Conservation (phyloP, 37 sponge, comb jelly and placozoan genomes). For the Petrosia ficiformis region DNA sequence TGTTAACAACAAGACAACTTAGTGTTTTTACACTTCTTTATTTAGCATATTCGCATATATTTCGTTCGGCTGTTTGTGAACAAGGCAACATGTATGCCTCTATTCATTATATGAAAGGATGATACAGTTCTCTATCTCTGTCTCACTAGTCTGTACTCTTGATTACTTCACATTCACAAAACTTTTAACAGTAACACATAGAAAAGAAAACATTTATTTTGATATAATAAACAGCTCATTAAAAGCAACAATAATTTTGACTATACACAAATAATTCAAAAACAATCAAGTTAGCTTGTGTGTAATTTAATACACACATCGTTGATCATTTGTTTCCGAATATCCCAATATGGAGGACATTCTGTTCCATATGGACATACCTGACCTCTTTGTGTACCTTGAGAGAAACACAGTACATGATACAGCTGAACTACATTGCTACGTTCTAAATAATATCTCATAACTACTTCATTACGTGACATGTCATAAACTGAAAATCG, state of each 20-base stretch:
- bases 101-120: too few relatives aligned
- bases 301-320: slow-evolving; percentile 36
- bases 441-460: slow-evolving; percentile 59
- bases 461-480: slow-evolving; percentile 38
- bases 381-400: slow-evolving; percentile 41
- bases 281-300: background rate
- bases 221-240: background rate
- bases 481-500: slow-evolving; percentile 66
- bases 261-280: too few relatives aligned
- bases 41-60: too few relatives aligned
- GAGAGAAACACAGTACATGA: slow-evolving; percentile 56
- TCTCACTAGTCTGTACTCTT: too few relatives aligned
- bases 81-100: too few relatives aligned
- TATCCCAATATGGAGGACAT: slow-evolving; percentile 56
- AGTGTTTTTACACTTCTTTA: too few relatives aligned
- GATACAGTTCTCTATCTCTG: too few relatives aligned
- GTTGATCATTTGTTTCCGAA: slow-evolving; percentile 32
- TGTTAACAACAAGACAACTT: too few relatives aligned
- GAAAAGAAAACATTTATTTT: background rate
- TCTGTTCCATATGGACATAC: slow-evolving; percentile 51
- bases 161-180: background rate
- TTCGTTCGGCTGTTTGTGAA: too few relatives aligned
- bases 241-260: background rate
- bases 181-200: background rate
- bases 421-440: slow-evolving; percentile 53